Evolutionary conservation across 2,113 vertebrate species (phyloP).

Genomic region (Petroica traversi): DNA sequence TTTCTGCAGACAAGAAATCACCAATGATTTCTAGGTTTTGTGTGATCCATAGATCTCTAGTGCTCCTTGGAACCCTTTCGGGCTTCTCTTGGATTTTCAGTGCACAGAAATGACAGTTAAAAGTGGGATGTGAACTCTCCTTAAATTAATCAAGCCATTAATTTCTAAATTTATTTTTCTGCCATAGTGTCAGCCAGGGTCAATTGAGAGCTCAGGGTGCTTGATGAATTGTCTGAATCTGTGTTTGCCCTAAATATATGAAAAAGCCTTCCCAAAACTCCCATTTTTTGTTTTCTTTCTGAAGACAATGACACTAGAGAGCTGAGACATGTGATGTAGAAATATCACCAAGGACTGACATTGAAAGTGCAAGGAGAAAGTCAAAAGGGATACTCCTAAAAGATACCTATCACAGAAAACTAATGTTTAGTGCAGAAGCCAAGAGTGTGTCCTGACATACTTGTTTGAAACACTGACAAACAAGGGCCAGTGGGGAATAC

Average conservation of each 20-base stretch:
- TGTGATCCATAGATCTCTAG: background rate
- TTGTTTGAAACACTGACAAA: background rate
- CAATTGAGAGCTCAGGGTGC: background rate
- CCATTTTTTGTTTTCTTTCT: background rate
- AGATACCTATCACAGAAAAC: background rate
- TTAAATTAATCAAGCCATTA: background rate
- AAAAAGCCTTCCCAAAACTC: background rate
- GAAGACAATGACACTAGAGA: background rate
- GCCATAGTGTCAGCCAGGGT: background rate
- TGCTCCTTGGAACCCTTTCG: background rate
- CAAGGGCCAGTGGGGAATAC: background rate
- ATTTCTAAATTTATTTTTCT: background rate
- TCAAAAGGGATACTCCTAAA: background rate
- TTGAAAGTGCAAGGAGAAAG: background rate
- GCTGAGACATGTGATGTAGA: background rate
- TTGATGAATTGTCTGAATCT: background rate
- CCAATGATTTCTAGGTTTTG: background rate
- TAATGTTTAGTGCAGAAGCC: background rate
- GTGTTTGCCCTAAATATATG: background rate
- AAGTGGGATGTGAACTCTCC: background rate
- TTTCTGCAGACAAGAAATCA: background rate
- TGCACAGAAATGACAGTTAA: background rate
- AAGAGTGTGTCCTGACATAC: background rate
- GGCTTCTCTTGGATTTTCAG: background rate
- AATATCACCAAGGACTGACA: background rate